A percentile compares a stretch with the other conserved stretches of the same genome.
Conservation (phyloP, 2,113 vertebrate genomes). For the Loxodonta africana region DNA sequence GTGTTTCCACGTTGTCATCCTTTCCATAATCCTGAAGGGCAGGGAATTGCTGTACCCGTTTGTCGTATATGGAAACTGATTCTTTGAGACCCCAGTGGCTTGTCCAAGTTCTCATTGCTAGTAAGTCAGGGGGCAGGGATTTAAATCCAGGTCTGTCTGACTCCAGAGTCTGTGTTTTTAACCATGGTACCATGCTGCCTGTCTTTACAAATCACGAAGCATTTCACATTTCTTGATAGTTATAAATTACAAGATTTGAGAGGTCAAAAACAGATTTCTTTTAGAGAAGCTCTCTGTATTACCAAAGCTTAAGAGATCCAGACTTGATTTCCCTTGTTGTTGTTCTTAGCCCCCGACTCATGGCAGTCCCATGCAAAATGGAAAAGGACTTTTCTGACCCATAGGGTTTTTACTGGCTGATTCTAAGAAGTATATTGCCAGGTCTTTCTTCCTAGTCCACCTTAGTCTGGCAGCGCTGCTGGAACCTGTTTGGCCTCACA, state of each 20-base stretch:
- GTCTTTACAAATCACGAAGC: background rate
- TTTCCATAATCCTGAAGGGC: background rate
- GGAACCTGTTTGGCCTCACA: background rate
- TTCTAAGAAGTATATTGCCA: background rate
- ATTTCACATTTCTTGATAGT: background rate
- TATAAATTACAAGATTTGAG: background rate
- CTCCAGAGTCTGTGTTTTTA: background rate
- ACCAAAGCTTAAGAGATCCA: background rate
- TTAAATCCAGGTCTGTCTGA: background rate
- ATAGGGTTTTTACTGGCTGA: too few species aligned
- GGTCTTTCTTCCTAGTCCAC: background rate
- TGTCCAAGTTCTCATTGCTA: background rate
- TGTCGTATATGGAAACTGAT: background rate
- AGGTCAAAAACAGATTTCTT: background rate
- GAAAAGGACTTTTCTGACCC: too few species aligned
- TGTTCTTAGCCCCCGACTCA: background rate
- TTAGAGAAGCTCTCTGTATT: background rate
- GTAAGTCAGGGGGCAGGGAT: too few species aligned
- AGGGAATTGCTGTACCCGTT: background rate
- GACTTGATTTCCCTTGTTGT: background rate
- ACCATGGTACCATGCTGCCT: background rate
- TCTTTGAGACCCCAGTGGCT: background rate
- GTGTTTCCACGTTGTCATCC: background rate
- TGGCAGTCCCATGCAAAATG: too few species aligned
- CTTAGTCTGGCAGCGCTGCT: background rate